Percentiles rank a stretch among this genome's conserved stretches.
phyloP scores from a whole-genome alignment of 2,888 invertebrate genomes.

The Baronia brevicornis region DNA sequence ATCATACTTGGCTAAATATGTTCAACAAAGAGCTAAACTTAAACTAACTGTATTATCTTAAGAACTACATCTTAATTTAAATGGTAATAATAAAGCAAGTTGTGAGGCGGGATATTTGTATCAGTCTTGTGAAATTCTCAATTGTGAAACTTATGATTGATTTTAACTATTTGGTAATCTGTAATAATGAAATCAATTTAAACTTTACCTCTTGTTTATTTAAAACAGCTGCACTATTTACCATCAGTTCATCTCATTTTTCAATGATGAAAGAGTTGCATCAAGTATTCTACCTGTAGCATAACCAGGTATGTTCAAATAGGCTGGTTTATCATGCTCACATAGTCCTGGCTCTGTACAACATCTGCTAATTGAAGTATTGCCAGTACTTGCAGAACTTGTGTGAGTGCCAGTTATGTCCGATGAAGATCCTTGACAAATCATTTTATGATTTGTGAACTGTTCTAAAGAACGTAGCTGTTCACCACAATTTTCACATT shows the following conservation, averaged over 20 bases:
- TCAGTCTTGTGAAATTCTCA: slow-evolving; percentile 76
- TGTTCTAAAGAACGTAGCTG: slow-evolving; percentile 70
- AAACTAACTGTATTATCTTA: slow-evolving; percentile 43
- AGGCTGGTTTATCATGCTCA: slow-evolving; percentile 72
- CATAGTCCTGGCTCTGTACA: slow-evolving; percentile 68
- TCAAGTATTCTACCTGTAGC: slow-evolving; percentile 63
- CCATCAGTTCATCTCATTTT: slow-evolving; percentile 69
- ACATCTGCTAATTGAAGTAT: slow-evolving; percentile 46
- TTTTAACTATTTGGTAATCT: slow-evolving; percentile 70
- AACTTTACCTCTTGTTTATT: slow-evolving; percentile 19
- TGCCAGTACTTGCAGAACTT: slow-evolving; percentile 28
- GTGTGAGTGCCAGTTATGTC: slow-evolving; percentile 46
- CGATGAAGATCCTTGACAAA: slow-evolving; percentile 51
- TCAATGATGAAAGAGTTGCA: slow-evolving; percentile 64
- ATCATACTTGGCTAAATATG: slow-evolving; percentile 21
- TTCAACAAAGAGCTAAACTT: slow-evolving; percentile 38
- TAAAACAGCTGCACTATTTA: slow-evolving; percentile 17
- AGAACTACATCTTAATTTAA: slow-evolving; percentile 65
- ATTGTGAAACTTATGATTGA: slow-evolving; percentile 64
- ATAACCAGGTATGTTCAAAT: slow-evolving; percentile 70
- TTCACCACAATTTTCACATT: slow-evolving; percentile 70
- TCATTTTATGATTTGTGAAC: slow-evolving; percentile 67
- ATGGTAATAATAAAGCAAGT: slow-evolving; percentile 76
- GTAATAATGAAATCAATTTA: slow-evolving; percentile 44
- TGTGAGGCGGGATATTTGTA: slow-evolving; percentile 76